Conservation (phyloP, 2,888 invertebrate species). For the Drosophila peninsularis region DNA sequence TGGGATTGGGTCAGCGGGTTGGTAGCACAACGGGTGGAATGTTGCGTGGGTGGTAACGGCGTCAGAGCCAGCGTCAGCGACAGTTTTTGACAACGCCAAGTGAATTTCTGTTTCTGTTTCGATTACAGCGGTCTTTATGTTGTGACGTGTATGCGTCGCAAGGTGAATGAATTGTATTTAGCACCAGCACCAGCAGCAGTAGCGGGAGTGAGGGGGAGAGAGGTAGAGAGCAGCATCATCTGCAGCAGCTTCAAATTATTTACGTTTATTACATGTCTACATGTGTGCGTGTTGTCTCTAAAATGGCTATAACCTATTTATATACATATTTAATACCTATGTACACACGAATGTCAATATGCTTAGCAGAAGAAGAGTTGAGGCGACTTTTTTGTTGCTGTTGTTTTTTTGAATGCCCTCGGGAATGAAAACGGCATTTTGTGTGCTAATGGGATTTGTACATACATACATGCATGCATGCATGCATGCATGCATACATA, state of each 20-base stretch:
- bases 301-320: background rate
- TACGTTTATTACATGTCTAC: background rate
- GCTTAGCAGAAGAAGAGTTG: conserved; percentile 17
- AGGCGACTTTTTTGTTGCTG: conserved; percentile 8
- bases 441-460: conserved; percentile 42
- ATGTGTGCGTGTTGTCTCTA: background rate
- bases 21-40: conserved; percentile 64
- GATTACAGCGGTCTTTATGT: conserved; percentile 47
- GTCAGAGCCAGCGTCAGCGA: conserved; percentile 38
- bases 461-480: conserved; percentile 1
- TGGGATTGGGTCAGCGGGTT: conserved; percentile 75
- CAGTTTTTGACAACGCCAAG: conserved; percentile 46
- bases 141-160: conserved; percentile 57
- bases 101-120: conserved; percentile 42
- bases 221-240: background rate
- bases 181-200: background rate
- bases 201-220: conserved; percentile 5
- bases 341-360: conserved; percentile 23
- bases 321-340: background rate
- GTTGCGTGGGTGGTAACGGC: conserved; percentile 62
- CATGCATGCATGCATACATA: background rate
- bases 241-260: background rate
- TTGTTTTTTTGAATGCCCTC: conserved; percentile 34
- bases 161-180: conserved; percentile 64
- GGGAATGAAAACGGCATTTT: conserved; percentile 38